Percentiles rank a stretch among this genome's conserved stretches.
Evolutionary conservation across 2,888 invertebrate species (phyloP).

Genomic region (Scotopteryx bipunctaria): DNA sequence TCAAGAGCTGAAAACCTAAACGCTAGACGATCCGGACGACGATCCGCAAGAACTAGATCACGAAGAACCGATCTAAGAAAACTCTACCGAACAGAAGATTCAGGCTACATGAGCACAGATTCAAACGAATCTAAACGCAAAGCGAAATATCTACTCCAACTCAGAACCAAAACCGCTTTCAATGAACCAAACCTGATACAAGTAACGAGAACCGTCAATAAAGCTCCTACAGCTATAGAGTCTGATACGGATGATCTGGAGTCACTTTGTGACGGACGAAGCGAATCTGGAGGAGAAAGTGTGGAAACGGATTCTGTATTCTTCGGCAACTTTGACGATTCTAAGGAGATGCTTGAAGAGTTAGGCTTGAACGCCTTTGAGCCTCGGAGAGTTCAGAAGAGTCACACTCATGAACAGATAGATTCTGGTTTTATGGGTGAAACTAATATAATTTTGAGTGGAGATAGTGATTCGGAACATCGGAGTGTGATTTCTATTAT

Average conservation of each 20-base stretch:
- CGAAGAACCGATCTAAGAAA: conserved; percentile 70
- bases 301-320: conserved; percentile 94
- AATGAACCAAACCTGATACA: conserved; percentile 52
- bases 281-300: conserved; percentile 94
- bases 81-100: conserved; percentile 85
- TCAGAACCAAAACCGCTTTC: conserved; percentile 60
- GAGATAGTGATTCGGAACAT: conserved; percentile 78
- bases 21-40: conserved; percentile 67
- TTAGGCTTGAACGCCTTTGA: conserved; percentile 61
- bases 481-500: conserved; percentile 77
- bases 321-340: conserved; percentile 87
- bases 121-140: conserved; percentile 85
- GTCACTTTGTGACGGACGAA: conserved; percentile 89
- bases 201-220: conserved; percentile 48
- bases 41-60: conserved; percentile 69
- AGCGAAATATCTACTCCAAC: conserved; percentile 74
- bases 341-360: conserved; percentile 70
- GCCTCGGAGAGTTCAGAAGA: conserved; percentile 51
- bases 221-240: conserved; percentile 63
- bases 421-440: conserved; percentile 77
- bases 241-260: conserved; percentile 89
- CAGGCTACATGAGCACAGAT: conserved; percentile 93
- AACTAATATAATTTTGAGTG: conserved; percentile 75
- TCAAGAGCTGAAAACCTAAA: conserved; percentile 63
- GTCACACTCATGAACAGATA: conserved; percentile 61